A percentile compares a stretch with the other conserved stretches of the same genome.
Conservation (phyloP, 1,140 invertebrate species). For the Drosophila lacteicornis region DNA sequence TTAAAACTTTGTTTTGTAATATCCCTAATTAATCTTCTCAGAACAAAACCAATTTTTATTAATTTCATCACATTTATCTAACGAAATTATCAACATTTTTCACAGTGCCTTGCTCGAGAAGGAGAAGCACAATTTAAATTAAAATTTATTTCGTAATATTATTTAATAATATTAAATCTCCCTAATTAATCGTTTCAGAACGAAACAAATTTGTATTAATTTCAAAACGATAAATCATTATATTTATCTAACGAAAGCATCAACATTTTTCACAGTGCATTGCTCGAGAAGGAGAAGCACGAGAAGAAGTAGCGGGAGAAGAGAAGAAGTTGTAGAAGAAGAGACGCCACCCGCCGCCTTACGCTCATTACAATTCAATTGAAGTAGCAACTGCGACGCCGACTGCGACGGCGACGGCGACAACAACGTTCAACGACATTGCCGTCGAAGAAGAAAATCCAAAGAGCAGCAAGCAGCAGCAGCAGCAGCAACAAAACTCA, state of each 20-base stretch:
- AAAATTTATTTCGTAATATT: too few relatives aligned
- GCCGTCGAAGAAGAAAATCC: constrained; percentile 71
- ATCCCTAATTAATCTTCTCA: too few relatives aligned
- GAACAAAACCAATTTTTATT: too few relatives aligned
- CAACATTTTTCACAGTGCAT: background rate
- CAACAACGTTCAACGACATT: constrained; percentile 70
- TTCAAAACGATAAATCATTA: background rate
- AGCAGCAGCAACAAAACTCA: constrained; percentile 54
- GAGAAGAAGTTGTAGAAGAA: constrained; percentile 17
- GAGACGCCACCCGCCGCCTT: constrained; percentile 47
- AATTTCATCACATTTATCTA: background rate
- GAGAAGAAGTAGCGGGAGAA: constrained; percentile 20
- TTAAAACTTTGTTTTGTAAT: too few relatives aligned
- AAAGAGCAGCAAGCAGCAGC: constrained; percentile 63
- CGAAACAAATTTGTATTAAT: too few relatives aligned
- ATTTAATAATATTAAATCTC: too few relatives aligned
- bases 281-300: constrained; percentile 5
- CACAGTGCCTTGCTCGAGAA: background rate
- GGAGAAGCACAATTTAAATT: background rate
- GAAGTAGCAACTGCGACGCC: constrained; percentile 69
- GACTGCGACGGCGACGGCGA: constrained; percentile 14
- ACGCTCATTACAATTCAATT: constrained; percentile 81
- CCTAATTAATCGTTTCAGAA: too few relatives aligned
- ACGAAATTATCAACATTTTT: background rate
- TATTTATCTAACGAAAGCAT: background rate